phyloP scores from a whole-genome alignment of 2,797 vertebrate species.

The Orientallactaga sibirica region DNA sequence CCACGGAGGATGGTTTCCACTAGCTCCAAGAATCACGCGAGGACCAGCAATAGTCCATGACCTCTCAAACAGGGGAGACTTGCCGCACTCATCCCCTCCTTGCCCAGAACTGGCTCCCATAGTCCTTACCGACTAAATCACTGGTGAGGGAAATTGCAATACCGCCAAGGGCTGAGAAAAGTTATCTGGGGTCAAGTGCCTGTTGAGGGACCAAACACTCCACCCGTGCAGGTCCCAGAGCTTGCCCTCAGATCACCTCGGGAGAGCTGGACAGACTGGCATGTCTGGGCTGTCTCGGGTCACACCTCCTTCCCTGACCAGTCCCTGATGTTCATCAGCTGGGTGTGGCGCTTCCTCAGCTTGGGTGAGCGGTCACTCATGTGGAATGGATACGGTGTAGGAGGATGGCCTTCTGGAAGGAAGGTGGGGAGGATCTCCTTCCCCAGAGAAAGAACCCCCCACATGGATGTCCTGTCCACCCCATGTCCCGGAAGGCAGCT shows the following conservation, averaged over 20 bases:
- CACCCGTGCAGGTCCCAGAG: not conserved
- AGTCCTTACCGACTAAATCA: not conserved
- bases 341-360: not conserved
- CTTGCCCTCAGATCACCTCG: not conserved
- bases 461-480: not conserved
- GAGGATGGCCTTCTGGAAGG: not conserved
- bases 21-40: conserved; percentile 19
- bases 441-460: not conserved
- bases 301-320: not conserved
- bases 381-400: not conserved
- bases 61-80: not conserved
- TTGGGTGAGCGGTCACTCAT: not conserved
- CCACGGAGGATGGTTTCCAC: not conserved
- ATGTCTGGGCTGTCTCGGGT: not conserved
- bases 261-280: not conserved
- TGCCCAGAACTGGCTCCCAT: not conserved
- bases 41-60: not conserved
- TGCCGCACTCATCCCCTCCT: not conserved
- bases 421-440: not conserved
- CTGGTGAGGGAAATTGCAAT: not conserved
- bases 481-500: not conserved
- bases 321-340: not conserved
- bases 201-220: not conserved
- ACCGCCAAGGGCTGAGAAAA: not conserved
- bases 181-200: not conserved